Conservation (phyloP, 2,888 invertebrate species). For the Pandemis corylana region DNA sequence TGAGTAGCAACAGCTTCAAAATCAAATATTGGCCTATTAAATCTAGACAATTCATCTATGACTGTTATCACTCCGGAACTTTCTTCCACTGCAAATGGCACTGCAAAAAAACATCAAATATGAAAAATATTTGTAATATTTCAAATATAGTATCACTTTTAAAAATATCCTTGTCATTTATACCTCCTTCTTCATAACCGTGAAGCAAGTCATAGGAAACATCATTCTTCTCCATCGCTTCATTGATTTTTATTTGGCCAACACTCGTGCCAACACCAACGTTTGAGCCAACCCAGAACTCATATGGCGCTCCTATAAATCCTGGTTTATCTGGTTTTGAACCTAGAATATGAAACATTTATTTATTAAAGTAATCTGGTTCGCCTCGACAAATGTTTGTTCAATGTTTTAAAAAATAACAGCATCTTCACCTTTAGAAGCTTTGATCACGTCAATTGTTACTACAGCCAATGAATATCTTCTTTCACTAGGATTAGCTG, state of each 20-base stretch:
- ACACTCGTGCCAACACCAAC: constrained; percentile 94
- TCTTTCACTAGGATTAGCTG: constrained; percentile 92
- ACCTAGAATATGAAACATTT: constrained; percentile 63
- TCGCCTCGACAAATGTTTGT: neutral
- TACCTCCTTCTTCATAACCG: constrained; percentile 93
- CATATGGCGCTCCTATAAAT: constrained; percentile 93
- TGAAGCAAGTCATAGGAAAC: constrained; percentile 92
- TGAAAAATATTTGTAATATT: neutral
- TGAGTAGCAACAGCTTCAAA: constrained; percentile 93
- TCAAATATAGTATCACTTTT: neutral
- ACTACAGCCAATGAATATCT: constrained; percentile 94
- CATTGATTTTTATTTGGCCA: constrained; percentile 92
- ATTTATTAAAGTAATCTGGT: neutral
- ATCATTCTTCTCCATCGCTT: constrained; percentile 87
- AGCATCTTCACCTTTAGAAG: constrained; percentile 71
- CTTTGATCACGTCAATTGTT: constrained; percentile 89
- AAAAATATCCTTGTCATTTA: constrained; percentile 15
- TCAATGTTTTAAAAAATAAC: neutral
- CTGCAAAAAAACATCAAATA: constrained; percentile 72
- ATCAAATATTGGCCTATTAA: constrained; percentile 88
- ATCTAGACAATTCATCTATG: constrained; percentile 89
- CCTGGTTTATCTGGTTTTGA: constrained; percentile 86
- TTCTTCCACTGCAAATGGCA: constrained; percentile 97
- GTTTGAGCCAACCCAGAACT: constrained; percentile 96
- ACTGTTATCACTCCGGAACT: constrained; percentile 94